Percentiles rank a stretch among this genome's conserved stretches.
Evolutionary conservation across 1,140 invertebrate species (phyloP).

Genomic region (Ganaspis sp.): DNA sequence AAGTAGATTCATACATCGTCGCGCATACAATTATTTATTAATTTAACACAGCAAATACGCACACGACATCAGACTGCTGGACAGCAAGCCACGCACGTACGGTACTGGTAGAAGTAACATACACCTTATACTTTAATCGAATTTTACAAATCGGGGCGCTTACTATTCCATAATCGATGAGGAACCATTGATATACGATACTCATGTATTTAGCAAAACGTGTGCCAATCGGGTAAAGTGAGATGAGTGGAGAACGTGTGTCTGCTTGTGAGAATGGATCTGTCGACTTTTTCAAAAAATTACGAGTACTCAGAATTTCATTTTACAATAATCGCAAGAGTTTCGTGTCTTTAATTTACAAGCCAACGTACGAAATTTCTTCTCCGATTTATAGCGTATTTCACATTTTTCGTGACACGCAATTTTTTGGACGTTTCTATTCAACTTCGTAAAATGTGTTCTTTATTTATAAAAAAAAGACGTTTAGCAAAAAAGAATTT

Average conservation of each 20-base stretch:
- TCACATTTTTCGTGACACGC: no score
- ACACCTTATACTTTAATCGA: conserved; percentile 63
- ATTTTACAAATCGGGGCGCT: conserved; percentile 69
- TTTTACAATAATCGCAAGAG: background rate
- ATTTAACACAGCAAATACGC: conserved; percentile 50
- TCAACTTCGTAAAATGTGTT: no score
- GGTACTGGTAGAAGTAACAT: conserved; percentile 59
- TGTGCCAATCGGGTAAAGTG: conserved; percentile 67
- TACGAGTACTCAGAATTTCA: background rate
- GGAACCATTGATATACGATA: conserved; percentile 73
- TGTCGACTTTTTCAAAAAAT: background rate
- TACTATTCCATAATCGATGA: conserved; percentile 68
- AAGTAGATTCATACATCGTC: conserved; percentile 37
- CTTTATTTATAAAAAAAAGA: no score
- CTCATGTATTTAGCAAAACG: conserved; percentile 69
- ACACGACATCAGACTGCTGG: conserved; percentile 67
- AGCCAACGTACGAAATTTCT: no score
- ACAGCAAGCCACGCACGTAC: conserved; percentile 65
- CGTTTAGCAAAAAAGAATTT: no score
- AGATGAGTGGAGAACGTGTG: conserved; percentile 61
- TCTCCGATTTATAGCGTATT: no score
- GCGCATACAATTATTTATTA: conserved; percentile 37
- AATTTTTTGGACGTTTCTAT: no score
- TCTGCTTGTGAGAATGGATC: conserved; percentile 18
- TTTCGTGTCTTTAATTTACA: no score